Base-by-base conservation (phyloP, 2,113 vertebrate species). In the Hippopotamus amphibius region DNA sequence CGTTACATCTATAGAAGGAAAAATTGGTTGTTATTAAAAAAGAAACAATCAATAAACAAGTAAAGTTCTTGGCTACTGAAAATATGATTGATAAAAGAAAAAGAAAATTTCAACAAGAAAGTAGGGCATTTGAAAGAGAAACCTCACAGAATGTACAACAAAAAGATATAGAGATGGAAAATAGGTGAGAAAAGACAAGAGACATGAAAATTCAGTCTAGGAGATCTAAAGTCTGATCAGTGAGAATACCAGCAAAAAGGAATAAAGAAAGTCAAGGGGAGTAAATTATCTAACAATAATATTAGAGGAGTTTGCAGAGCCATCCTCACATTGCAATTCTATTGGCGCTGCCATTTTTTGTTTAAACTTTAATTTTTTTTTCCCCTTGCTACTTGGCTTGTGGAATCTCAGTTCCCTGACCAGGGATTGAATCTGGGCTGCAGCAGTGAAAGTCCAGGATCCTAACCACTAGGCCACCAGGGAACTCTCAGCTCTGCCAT, bases 151-250 rank as follows among this genome's bases (percentile, higher is more conserved):
- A 59, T 22, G 7, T 48, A 74, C 30, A 76, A 86, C 3, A 66
- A 41, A 93, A 94, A 57, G 55, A 89, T 72, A 79, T 0, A 80
- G n/a, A 76, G 14, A 74, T 41, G 33, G 74, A 90, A 93, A 90
- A 41, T 81, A 69, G 12, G 41, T 85, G 14, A 90, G 26, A 93
- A 91, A 69, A 95, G 11, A 91, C 7, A 91, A 96, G 30, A 85
- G 37, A 83, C 15, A 88, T 19, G 63, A 82, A 72, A 77, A 79
- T 69, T 91, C 57, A 63, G 21, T 72, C 28, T 93, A 46, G 74
- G 93, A 91, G 41, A 13, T 82, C 48, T 93, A 80, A 85, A 46
- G 50, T 96, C 28, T 74, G n/a, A 90, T 50, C n/a, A 88, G 16
- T 50, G 13, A 92, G 50, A 82, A 10, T 66, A 50, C 2, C 5